phyloP scores from a whole-genome alignment of 2,797 vertebrate species.

The Tachyglossus aculeatus region DNA sequence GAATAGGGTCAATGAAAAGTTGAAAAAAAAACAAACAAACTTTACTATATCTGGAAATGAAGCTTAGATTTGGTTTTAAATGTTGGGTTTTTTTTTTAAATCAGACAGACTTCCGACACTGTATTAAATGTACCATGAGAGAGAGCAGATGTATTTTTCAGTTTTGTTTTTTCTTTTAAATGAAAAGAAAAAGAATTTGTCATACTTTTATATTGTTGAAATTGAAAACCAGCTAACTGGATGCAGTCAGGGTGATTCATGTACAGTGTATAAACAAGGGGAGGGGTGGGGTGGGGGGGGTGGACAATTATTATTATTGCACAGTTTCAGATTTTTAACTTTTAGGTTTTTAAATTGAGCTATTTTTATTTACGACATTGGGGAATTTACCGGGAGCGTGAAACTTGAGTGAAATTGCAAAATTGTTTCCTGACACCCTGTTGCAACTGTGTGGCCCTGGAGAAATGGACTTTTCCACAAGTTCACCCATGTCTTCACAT shows the following conservation, averaged over 20 bases:
- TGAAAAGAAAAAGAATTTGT: constrained; percentile 75
- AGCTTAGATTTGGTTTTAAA: constrained; percentile 72
- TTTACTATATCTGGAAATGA: constrained; percentile 71
- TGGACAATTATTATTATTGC: constrained; percentile 48
- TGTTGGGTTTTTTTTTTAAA: constrained; percentile 59
- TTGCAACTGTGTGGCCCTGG: constrained; percentile 38
- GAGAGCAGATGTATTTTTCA: constrained; percentile 68
- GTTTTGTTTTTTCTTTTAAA: constrained; percentile 80
- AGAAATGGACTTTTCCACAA: constrained; percentile 25
- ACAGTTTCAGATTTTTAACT: constrained; percentile 53
- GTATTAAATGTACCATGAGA: constrained; percentile 70
- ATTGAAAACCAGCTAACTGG: constrained; percentile 73
- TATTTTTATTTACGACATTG: constrained; percentile 67
- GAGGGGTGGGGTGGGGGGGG: constrained; percentile 32
- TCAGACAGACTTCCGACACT: constrained; percentile 71
- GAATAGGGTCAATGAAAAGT: constrained; percentile 70
- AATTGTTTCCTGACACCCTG: constrained; percentile 49
- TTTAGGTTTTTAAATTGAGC: constrained; percentile 51
- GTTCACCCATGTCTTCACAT: constrained; percentile 40
- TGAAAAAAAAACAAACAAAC: constrained; percentile 74
- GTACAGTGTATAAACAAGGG: constrained; percentile 66
- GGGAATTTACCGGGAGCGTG: constrained; percentile 36
- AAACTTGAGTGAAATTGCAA: constrained; percentile 45
- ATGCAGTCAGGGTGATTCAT: constrained; percentile 75
- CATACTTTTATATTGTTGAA: constrained; percentile 76